Percentiles rank a stretch among this genome's conserved stretches.
Conservation (phyloP, 2,113 vertebrate species). For the Pagrus major region DNA sequence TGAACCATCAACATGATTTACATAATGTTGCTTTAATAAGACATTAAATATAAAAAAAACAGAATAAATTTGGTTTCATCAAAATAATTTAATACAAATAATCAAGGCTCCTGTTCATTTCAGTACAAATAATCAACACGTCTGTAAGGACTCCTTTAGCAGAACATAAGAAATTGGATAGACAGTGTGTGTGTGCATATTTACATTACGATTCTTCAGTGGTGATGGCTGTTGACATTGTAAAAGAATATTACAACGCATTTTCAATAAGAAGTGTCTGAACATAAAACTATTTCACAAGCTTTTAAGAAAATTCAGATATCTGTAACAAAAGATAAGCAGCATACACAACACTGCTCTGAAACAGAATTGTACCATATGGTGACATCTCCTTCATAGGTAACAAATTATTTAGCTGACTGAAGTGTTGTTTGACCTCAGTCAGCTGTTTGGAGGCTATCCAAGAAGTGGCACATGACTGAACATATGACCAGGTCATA, state of each 20-base stretch:
- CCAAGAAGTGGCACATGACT: constrained; percentile 39
- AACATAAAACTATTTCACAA: neutral
- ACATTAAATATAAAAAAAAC: constrained; percentile 11
- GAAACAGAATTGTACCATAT: neutral
- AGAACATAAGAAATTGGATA: neutral
- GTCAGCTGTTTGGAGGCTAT: constrained; percentile 32
- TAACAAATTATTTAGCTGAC: constrained; percentile 59
- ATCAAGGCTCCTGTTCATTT: neutral
- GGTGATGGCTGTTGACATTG: neutral
- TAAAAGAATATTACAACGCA: neutral
- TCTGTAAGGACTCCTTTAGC: neutral
- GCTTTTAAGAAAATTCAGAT: neutral
- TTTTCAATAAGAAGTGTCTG: neutral
- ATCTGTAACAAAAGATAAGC: neutral
- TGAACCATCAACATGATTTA: too few relatives aligned
- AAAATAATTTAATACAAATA: constrained; percentile 45
- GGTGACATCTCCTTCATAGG: constrained; percentile 10
- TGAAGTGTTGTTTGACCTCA: neutral
- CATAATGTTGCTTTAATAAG: too few relatives aligned
- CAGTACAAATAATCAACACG: constrained; percentile 13
- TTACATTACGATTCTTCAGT: neutral
- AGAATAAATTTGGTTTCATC: constrained; percentile 16
- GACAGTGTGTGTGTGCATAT: neutral
- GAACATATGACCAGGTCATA: constrained; percentile 30
- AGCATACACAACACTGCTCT: neutral